Conservation (phyloP, 2,888 invertebrate species). For the Ecliptopera silaceata region DNA sequence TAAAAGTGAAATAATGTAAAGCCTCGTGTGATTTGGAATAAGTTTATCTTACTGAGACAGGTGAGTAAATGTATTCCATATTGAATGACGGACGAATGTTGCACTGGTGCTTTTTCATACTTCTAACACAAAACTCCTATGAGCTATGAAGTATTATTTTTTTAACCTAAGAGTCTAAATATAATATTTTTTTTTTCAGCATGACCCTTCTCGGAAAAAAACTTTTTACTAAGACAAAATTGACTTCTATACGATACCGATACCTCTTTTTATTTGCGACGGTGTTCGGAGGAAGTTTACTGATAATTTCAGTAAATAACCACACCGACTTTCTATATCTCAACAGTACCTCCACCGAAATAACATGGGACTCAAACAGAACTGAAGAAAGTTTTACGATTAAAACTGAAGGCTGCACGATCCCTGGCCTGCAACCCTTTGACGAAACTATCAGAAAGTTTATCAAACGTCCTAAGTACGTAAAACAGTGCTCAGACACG, state of each 20-base stretch:
- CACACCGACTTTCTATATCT: conserved; percentile 56
- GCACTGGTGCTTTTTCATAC: neutral
- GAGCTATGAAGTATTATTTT: too few species aligned
- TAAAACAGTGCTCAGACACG: conserved; percentile 78
- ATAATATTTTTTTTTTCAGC: too few species aligned
- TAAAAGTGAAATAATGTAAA: conserved; percentile 19
- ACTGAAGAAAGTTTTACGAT: conserved; percentile 74
- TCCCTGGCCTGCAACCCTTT: conserved; percentile 85
- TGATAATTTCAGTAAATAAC: conserved; percentile 63
- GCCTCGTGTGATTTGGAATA: conserved; percentile 13
- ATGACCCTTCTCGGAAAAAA: conserved; percentile 55
- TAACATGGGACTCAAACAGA: conserved; percentile 42
- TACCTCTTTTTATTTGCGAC: conserved; percentile 64
- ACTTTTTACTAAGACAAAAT: conserved; percentile 39
- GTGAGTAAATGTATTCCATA: conserved; percentile 21
- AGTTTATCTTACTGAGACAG: conserved; percentile 18
- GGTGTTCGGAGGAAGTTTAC: conserved; percentile 61
- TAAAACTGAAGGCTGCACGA: conserved; percentile 86
- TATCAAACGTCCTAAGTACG: conserved; percentile 70
- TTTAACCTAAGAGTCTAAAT: too few species aligned
- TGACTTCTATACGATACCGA: conserved; percentile 55
- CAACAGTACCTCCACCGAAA: conserved; percentile 48
- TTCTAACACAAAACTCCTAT: too few species aligned
- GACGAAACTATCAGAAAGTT: conserved; percentile 82
- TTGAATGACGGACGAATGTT: neutral